phyloP scores from a whole-genome alignment of 2,888 invertebrate genomes.

The Hirtodrosophila confusa region DNA sequence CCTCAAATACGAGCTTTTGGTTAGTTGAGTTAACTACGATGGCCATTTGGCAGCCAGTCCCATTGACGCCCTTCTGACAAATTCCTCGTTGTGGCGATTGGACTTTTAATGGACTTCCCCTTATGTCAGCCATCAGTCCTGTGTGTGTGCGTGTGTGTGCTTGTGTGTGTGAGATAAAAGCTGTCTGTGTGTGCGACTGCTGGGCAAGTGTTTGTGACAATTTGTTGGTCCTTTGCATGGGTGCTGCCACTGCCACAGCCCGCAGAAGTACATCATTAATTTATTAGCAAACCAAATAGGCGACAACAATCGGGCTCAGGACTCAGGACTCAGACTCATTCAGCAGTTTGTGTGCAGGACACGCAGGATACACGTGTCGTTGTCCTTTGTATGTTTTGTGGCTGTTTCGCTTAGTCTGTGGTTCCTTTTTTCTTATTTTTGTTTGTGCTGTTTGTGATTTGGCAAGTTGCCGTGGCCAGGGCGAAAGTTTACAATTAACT shows the following conservation, averaged over 20 bases:
- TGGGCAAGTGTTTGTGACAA: constrained; percentile 67
- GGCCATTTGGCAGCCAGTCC: constrained; percentile 27
- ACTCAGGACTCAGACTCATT: constrained; percentile 13
- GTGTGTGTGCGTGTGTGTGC: constrained; percentile 9
- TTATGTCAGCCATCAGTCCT: constrained; percentile 1
- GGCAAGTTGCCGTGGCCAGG: background rate
- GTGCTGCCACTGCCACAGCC: constrained; percentile 21
- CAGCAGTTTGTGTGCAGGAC: constrained; percentile 48
- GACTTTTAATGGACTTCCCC: constrained; percentile 32
- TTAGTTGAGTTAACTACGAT: constrained; percentile 2
- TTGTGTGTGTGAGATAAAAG: constrained; percentile 28
- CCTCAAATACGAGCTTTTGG: constrained; percentile 29
- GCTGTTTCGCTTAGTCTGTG: constrained; percentile 17
- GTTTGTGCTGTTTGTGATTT: background rate
- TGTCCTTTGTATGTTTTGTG: background rate
- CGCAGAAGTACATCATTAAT: constrained; percentile 75
- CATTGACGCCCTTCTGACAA: constrained; percentile 28
- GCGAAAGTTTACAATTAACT: constrained; percentile 51
- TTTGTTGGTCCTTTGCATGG: constrained; percentile 37
- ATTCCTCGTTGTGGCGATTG: constrained; percentile 18
- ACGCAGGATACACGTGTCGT: constrained; percentile 49
- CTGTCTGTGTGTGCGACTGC: constrained; percentile 30
- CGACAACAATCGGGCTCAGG: constrained; percentile 50
- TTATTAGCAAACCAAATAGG: constrained; percentile 78
- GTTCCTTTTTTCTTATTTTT: constrained; percentile 4